A percentile compares a stretch with the other conserved stretches of the same genome.
These are phyloP conservation scores for Tetramorium alpestre DNA, from an alignment of 1,140 invertebrate species.

Conservation along the genomic window DNA sequence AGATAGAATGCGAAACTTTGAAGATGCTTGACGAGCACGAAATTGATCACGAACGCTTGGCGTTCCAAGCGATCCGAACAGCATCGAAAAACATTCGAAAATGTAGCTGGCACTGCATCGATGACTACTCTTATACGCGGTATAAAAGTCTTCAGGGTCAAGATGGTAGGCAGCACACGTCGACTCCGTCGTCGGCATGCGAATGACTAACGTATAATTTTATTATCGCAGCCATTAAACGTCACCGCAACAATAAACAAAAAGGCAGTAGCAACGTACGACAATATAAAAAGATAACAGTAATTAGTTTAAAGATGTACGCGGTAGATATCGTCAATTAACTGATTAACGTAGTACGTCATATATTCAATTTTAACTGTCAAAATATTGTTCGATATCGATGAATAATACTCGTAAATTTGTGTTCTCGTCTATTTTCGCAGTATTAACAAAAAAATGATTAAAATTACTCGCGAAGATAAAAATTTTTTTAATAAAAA, in stretches of 20 bases:
- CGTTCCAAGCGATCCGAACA: background rate
- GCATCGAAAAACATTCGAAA: background rate
- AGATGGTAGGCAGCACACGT: background rate
- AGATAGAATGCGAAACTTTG: background rate
- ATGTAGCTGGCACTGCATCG: background rate
- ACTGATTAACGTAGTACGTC: background rate
- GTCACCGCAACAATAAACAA: background rate
- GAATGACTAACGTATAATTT: slow-evolving; percentile 25
- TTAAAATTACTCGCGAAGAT: background rate
- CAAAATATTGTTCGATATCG: background rate
- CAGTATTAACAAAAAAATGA: too few relatives aligned
- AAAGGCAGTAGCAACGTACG: background rate
- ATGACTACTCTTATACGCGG: slow-evolving; percentile 23
- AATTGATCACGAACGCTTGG: background rate
- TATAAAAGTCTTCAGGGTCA: slow-evolving; percentile 15
- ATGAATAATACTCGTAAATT: background rate
- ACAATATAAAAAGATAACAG: background rate
- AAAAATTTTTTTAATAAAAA: background rate
- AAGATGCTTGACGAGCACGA: background rate
- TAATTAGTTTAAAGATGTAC: background rate
- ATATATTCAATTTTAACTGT: background rate
- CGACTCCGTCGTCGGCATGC: background rate
- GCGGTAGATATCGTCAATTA: background rate
- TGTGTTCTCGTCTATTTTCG: background rate
- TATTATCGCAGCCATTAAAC: background rate